Evolutionary conservation across 2,888 invertebrate species (phyloP), one percentile per base, ranked within the genome.

Genomic region (Acronicta psi): DNA sequence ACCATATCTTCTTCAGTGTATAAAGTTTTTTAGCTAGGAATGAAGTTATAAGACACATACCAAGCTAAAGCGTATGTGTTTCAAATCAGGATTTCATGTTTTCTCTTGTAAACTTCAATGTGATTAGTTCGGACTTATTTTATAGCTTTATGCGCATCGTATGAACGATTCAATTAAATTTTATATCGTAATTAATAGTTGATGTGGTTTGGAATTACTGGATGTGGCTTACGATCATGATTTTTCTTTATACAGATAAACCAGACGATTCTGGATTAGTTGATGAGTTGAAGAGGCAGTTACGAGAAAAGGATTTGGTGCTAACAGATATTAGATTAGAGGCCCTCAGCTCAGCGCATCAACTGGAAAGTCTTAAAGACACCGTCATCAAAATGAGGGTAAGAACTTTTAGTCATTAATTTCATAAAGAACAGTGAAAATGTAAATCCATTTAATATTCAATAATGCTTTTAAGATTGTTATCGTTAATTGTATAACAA

Each of bases 321-420:
- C 94, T 99, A 70, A 99, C 99, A 2, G 99, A 99, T 88, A 99
- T 99, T 62, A 95, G 99, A 68, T 95, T 99, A 68, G 99, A 99
- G 90, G 99, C 99, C 8, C 94, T 99, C 31, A 98, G 98, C 76
- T 99, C 99, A 0, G 99, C 99, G 4, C 99, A 99, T 89, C 99
- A 99, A 89, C 94, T 99, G 54, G 99, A 99, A 89, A 98, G 98
- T 76, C 95, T 99, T 17, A 97, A 98, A 87, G 99, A 99, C 85
- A 98, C 99, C 49, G 98, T 99, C 83, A 98, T 97, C 89, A 98
- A 98, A 92, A 98, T 99, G 98, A 97, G 98, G 94, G 98, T 98
- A 92, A 89, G 95, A 47, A 60, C 34, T 17, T 43, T 52, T 37
- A 7, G 10, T 36, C 10, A 44, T 11, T 43, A 42, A 29, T 34